Evolutionary conservation across 2,888 invertebrate species (phyloP).

Genomic region (Noctua janthina): DNA sequence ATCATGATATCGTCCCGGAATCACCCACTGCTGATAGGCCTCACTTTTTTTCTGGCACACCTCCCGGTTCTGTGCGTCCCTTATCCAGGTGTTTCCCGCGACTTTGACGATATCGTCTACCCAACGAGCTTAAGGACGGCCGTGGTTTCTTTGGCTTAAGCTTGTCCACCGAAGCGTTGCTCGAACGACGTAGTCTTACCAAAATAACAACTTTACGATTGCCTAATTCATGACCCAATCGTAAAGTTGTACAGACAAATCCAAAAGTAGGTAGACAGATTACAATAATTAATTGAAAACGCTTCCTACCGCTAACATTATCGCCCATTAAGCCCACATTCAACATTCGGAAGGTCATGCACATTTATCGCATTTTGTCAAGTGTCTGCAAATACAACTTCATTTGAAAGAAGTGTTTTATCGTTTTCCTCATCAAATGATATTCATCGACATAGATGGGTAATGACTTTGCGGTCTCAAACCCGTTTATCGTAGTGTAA

Average conservation of each 20-base stretch:
- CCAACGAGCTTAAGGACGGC: too few relatives aligned
- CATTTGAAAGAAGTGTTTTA: constrained; percentile 3
- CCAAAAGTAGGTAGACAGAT: neutral
- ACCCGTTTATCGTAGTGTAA: neutral
- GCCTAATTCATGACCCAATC: constrained; percentile 1
- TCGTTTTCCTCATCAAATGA: constrained; percentile 4
- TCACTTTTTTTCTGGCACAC: too few relatives aligned
- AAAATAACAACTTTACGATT: neutral
- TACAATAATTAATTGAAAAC: neutral
- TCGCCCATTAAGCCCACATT: constrained; percentile 3
- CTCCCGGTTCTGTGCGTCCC: too few relatives aligned
- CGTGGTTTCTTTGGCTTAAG: too few relatives aligned
- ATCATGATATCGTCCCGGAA: too few relatives aligned
- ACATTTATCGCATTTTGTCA: neutral
- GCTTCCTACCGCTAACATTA: neutral
- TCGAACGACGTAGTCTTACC: neutral
- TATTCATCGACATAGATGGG: constrained; percentile 9
- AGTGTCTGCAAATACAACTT: neutral
- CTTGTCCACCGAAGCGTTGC: too few relatives aligned
- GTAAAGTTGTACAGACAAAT: too few relatives aligned
- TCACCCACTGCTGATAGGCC: too few relatives aligned
- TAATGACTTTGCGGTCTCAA: neutral
- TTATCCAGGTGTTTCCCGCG: too few relatives aligned
- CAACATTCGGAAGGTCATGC: constrained; percentile 13
- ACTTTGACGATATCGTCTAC: too few relatives aligned